phyloP scores from a whole-genome alignment of 2,888 invertebrate species.

The Priocnemis perturbator region DNA sequence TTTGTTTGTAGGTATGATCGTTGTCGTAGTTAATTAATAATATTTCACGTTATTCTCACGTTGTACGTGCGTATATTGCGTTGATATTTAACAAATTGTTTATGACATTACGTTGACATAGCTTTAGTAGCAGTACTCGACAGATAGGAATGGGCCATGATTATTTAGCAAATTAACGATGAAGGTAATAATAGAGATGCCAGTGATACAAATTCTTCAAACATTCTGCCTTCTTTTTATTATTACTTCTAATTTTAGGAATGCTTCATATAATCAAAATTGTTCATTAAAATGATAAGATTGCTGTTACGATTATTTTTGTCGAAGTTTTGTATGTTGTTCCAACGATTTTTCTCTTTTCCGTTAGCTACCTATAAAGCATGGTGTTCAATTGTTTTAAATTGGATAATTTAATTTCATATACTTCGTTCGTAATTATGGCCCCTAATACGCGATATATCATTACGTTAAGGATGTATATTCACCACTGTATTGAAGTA shows the following conservation, averaged over 20 bases:
- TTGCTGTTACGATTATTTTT: too few species aligned
- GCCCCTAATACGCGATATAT: conserved; percentile 20
- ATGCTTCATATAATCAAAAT: too few species aligned
- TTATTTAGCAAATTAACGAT: not conserved
- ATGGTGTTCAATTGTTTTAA: too few species aligned
- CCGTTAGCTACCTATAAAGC: too few species aligned
- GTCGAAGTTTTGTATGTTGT: too few species aligned
- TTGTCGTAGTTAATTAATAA: not conserved
- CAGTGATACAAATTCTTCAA: not conserved
- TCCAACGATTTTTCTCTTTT: too few species aligned
- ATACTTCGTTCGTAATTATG: conserved; percentile 15
- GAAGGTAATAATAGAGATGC: not conserved
- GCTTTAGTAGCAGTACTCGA: not conserved
- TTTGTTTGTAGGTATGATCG: not conserved
- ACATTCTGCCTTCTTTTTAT: not conserved
- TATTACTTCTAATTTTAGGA: not conserved
- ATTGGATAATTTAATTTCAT: too few species aligned
- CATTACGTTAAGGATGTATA: conserved; percentile 41
- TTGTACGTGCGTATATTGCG: not conserved
- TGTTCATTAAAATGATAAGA: too few species aligned
- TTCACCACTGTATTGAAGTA: conserved; percentile 68
- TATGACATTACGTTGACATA: conserved; percentile 3
- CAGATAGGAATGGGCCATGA: conserved; percentile 1
- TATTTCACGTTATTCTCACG: not conserved
- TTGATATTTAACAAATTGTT: not conserved